Evolutionary conservation across 2,797 vertebrate species (phyloP).

Genomic region (Eulemur albifrons): DNA sequence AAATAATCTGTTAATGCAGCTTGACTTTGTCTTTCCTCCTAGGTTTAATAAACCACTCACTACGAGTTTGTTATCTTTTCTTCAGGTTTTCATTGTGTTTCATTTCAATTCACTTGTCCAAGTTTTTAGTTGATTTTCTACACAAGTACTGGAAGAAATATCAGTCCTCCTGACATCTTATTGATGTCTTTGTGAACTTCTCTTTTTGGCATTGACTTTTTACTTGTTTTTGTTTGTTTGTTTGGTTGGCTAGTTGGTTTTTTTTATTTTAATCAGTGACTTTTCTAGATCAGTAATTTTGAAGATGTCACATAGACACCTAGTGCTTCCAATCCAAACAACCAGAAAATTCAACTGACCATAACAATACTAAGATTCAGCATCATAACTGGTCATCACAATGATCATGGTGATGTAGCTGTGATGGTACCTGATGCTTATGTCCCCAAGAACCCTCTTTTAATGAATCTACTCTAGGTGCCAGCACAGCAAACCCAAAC

Average conservation of each 20-base stretch:
- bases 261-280: background rate
- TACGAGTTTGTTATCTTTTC: background rate
- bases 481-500: background rate
- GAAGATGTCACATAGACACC: background rate
- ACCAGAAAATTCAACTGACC: background rate
- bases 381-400: background rate
- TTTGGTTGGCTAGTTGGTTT: background rate
- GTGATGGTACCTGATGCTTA: background rate
- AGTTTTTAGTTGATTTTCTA: background rate
- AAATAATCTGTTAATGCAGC: background rate
- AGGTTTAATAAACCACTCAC: background rate
- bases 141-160: background rate
- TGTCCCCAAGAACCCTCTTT: background rate
- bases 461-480: background rate
- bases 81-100: background rate
- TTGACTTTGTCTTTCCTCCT: background rate
- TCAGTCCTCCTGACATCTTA: background rate
- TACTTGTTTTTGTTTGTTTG: background rate
- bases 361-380: background rate
- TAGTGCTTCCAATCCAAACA: background rate
- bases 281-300: slow-evolving; percentile 7
- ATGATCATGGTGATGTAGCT: background rate
- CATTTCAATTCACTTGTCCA: background rate
- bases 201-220: background rate
- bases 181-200: background rate